phyloP scores from a whole-genome alignment of 2,888 invertebrate genomes.

The Resseliella maxima region DNA sequence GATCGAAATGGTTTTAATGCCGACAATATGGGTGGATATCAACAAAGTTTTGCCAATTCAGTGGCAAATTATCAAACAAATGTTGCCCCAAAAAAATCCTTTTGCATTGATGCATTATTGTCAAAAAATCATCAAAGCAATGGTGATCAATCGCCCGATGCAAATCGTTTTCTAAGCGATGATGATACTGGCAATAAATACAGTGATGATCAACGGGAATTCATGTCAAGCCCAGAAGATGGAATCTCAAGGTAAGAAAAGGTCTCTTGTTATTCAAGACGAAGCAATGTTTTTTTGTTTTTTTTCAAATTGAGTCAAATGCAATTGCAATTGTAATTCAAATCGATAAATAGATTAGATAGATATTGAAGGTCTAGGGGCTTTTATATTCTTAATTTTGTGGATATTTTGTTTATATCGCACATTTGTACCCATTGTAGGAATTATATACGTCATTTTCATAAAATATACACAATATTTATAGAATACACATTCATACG shows the following conservation, averaged over 20 bases:
- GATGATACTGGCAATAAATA: conserved; percentile 53
- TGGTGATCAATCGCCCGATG: conserved; percentile 62
- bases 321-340: no score
- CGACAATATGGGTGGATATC: conserved; percentile 34
- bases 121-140: conserved; percentile 71
- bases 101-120: conserved; percentile 89
- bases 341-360: no score
- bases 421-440: no score
- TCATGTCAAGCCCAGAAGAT: conserved; percentile 67
- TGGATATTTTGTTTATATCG: no score
- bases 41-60: conserved; percentile 54
- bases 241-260: conserved; percentile 65
- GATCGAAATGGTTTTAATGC: conserved; percentile 57
- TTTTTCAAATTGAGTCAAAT: background rate
- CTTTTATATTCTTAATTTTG: no score
- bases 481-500: no score
- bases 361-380: no score
- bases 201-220: conserved; percentile 64
- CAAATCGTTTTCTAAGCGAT: conserved; percentile 53
- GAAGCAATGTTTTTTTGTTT: background rate
- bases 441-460: no score
- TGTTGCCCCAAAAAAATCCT: conserved; percentile 75
- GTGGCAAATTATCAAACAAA: conserved; percentile 57
- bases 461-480: no score
- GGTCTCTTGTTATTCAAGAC: no score